phyloP scores from a whole-genome alignment of 2,888 invertebrate species.

The Ephialtes manifestator region DNA sequence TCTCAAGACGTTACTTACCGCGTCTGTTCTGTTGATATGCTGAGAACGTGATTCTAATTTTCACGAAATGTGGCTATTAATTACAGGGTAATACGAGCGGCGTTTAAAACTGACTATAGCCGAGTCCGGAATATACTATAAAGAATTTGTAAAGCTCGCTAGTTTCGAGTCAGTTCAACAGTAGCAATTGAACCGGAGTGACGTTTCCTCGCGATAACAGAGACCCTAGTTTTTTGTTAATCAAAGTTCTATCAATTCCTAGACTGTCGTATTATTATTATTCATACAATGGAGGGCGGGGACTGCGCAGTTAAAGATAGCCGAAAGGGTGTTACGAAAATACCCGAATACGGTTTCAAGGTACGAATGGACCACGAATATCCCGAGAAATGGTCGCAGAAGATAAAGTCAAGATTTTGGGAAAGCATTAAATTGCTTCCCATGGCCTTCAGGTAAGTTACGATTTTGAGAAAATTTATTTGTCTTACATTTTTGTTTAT shows the following conservation, averaged over 20 bases:
- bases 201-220: neutral
- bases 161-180: neutral
- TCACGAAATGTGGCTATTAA: neutral
- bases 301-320: neutral
- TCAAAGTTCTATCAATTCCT: neutral
- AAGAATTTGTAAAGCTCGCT: constrained; percentile 8
- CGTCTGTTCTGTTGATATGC: neutral
- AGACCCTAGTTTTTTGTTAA: neutral
- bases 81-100: neutral
- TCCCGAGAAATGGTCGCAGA: constrained; percentile 91
- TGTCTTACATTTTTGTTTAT: constrained; percentile 26
- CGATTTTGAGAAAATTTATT: neutral
- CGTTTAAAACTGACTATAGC: neutral
- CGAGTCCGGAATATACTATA: neutral
- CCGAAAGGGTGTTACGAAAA: constrained; percentile 72
- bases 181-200: constrained; percentile 14
- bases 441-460: constrained; percentile 89
- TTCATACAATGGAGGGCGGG: constrained; percentile 13
- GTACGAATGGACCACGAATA: constrained; percentile 91
- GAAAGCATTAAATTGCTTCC: constrained; percentile 92
- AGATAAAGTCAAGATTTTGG: constrained; percentile 89
- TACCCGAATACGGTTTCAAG: constrained; percentile 91
- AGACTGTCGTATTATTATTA: neutral
- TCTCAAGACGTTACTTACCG: too few species aligned
- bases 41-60: neutral